Percentiles rank a stretch among this genome's conserved stretches.
Evolutionary conservation across 2,797 vertebrate species (phyloP).

Genomic region (Gymnopithys bicolor): DNA sequence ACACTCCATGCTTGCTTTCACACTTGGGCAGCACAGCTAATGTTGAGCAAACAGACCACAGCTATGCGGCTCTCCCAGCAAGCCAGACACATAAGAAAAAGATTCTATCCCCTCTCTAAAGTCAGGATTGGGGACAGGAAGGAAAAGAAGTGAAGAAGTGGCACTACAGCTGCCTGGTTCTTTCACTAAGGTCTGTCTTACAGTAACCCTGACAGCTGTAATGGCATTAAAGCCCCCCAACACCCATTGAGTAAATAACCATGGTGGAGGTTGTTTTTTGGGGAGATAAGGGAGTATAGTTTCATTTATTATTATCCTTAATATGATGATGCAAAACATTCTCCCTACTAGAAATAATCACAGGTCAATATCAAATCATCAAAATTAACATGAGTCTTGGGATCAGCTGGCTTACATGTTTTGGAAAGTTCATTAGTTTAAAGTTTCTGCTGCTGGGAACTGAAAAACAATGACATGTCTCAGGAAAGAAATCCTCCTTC

Average conservation of each 20-base stretch:
- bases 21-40: conserved; percentile 10
- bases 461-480: background rate
- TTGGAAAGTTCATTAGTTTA: conserved; percentile 30
- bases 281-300: background rate
- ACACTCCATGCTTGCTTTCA: conserved; percentile 33
- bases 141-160: background rate
- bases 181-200: background rate
- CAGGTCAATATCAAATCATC: background rate
- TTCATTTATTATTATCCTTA: background rate
- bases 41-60: conserved; percentile 46
- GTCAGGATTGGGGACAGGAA: background rate
- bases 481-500: background rate
- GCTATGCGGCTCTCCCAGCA: conserved; percentile 9
- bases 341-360: background rate
- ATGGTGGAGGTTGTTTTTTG: accelerated
- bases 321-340: background rate
- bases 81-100: background rate
- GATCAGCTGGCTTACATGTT: background rate
- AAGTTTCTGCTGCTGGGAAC: conserved; percentile 9
- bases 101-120: background rate
- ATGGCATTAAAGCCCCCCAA: background rate
- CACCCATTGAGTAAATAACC: background rate
- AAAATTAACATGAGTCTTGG: background rate
- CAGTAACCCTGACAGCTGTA: background rate
- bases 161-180: background rate